Percentiles rank a stretch among this genome's conserved stretches.
Evolutionary conservation across 2,113 vertebrate species (phyloP).

Genomic region (Petrocephalus microphthalmus): DNA sequence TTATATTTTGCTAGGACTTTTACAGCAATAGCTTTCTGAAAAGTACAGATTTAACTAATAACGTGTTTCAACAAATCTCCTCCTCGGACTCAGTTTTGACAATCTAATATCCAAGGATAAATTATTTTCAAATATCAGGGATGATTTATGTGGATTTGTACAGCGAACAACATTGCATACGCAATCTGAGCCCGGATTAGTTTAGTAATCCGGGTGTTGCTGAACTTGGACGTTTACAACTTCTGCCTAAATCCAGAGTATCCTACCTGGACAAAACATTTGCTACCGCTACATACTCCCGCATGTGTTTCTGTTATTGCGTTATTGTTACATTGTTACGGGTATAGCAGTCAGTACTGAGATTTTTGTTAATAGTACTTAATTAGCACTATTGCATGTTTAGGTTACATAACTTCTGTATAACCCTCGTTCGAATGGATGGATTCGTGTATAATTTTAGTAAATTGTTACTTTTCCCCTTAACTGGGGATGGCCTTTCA

Average conservation of each 20-base stretch:
- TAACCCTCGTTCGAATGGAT: neutral
- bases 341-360: neutral
- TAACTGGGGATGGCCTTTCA: neutral
- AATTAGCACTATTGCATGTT: neutral
- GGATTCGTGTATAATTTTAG: neutral
- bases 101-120: conserved; percentile 23
- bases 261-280: neutral
- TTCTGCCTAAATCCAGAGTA: neutral
- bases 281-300: neutral
- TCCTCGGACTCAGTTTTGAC: conserved; percentile 3
- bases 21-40: neutral
- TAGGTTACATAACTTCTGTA: neutral
- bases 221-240: conserved; percentile 17
- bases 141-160: conserved; percentile 17
- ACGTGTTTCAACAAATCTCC: neutral
- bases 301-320: neutral
- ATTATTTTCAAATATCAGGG: conserved; percentile 7
- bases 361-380: neutral
- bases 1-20: neutral
- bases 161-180: neutral
- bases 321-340: neutral
- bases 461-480: neutral
- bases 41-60: conserved; percentile 10
- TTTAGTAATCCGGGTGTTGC: conserved; percentile 21
- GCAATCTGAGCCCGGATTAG: conserved; percentile 25